phyloP scores from a whole-genome alignment of 2,113 vertebrate species.

The Channa argus region DNA sequence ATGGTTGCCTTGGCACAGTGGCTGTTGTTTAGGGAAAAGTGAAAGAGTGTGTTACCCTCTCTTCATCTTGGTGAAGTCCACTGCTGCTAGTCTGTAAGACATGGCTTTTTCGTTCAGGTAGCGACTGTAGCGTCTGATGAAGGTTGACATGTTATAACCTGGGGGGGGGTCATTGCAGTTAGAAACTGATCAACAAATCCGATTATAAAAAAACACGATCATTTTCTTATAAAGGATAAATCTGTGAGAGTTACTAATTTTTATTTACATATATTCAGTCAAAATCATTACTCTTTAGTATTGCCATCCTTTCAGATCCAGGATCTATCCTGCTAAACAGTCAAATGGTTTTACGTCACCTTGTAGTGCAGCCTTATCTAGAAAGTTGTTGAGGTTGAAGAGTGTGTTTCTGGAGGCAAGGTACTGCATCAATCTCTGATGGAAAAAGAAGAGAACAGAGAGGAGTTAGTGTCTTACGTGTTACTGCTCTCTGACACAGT shows the following conservation, averaged over 20 bases:
- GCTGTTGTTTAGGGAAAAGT: neutral
- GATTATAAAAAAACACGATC: slow-evolving; percentile 9
- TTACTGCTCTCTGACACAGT: slow-evolving; percentile 55
- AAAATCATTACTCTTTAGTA: slow-evolving; percentile 25
- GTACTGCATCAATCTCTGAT: slow-evolving; percentile 93
- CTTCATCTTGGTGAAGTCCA: slow-evolving; percentile 98
- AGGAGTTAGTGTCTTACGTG: slow-evolving; percentile 50
- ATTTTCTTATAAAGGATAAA: slow-evolving; percentile 15
- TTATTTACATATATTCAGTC: neutral
- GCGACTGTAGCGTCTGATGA: slow-evolving; percentile 96
- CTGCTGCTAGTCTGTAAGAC: slow-evolving; percentile 95
- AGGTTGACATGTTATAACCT: slow-evolving; percentile 95
- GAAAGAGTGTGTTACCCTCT: slow-evolving; percentile 87
- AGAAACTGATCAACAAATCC: slow-evolving; percentile 21
- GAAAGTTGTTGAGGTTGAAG: slow-evolving; percentile 95
- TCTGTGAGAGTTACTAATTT: neutral
- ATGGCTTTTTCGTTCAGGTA: slow-evolving; percentile 98
- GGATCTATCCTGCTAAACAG: slow-evolving; percentile 51
- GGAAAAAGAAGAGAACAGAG: slow-evolving; percentile 32
- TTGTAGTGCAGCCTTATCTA: slow-evolving; percentile 93
- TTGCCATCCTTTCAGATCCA: slow-evolving; percentile 13
- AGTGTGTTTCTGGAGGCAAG: slow-evolving; percentile 92
- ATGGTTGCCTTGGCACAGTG: neutral
- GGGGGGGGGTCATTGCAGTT: slow-evolving; percentile 41
- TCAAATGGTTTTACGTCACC: slow-evolving; percentile 82